These are phyloP conservation scores for Octopus bimaculoides DNA, from an alignment of 1,140 invertebrate genomes.

Conservation along the genomic window DNA sequence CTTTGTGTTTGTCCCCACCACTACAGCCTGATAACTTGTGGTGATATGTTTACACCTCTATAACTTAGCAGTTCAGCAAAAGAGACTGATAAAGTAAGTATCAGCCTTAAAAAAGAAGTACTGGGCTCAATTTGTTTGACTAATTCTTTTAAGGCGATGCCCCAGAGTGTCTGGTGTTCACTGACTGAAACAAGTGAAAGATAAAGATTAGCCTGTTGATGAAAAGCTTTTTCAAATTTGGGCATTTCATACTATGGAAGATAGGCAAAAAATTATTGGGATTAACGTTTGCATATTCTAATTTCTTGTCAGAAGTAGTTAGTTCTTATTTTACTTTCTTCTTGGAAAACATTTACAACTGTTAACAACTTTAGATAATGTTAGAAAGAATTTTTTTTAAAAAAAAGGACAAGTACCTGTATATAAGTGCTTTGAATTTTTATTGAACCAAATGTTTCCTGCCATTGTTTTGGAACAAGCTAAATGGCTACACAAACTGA, in stretches of 20 bases:
- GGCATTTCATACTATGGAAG: neutral
- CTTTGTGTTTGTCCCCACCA: too few species aligned
- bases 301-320: neutral
- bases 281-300: neutral
- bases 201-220: too few species aligned
- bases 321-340: neutral
- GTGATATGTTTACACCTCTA: too few species aligned
- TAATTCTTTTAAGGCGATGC: too few species aligned
- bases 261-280: neutral
- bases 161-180: too few species aligned
- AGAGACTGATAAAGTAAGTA: too few species aligned
- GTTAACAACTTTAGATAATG: neutral
- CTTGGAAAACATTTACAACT: neutral
- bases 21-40: too few species aligned
- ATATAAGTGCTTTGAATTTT: neutral
- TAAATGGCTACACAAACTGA: neutral
- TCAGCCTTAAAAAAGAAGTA: too few species aligned
- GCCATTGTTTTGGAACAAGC: neutral
- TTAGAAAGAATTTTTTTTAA: neutral
- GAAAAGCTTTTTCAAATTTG: neutral
- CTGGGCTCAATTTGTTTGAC: too few species aligned
- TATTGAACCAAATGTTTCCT: neutral
- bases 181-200: too few species aligned
- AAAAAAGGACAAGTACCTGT: neutral
- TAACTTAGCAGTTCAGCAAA: too few species aligned